Percentiles rank a stretch among this genome's conserved stretches.
These are phyloP conservation scores for Corythucha ciliata DNA, from an alignment of 2,888 invertebrate species.

Conservation along the genomic window DNA sequence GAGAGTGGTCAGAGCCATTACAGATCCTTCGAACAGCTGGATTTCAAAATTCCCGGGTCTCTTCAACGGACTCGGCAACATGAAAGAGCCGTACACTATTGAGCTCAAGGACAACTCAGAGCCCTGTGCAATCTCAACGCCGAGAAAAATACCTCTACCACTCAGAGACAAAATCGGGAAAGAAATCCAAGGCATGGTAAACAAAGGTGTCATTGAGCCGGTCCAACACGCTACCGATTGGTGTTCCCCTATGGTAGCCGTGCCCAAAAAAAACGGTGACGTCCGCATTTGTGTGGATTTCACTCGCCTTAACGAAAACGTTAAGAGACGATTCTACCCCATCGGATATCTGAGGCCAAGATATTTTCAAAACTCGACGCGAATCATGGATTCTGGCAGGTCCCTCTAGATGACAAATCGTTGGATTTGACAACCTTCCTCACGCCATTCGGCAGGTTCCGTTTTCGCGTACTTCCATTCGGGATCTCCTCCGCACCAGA, in stretches of 20 bases:
- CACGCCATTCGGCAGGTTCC: constrained; percentile 33
- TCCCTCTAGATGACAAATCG: constrained; percentile 27
- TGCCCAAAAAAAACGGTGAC: constrained; percentile 7
- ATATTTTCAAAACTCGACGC: constrained; percentile 19
- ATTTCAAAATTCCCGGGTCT: constrained; percentile 7
- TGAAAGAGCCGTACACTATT: constrained; percentile 4
- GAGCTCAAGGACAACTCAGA: constrained; percentile 8
- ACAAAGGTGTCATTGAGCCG: constrained; percentile 6
- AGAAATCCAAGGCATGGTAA: constrained; percentile 10
- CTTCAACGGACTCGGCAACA: constrained; percentile 10
- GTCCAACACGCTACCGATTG: constrained; percentile 17
- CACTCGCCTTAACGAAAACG: constrained; percentile 12
- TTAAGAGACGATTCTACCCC: constrained; percentile 10
- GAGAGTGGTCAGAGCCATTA: too few relatives aligned
- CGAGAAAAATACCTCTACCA: not conserved
- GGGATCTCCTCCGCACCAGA: constrained; percentile 30
- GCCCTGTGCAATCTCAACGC: constrained; percentile 10
- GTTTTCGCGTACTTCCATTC: constrained; percentile 34
- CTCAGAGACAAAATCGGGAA: constrained; percentile 3
- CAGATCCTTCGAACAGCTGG: not conserved
- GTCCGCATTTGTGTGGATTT: constrained; percentile 21
- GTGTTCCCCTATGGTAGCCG: constrained; percentile 19
- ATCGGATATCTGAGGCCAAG: constrained; percentile 14
- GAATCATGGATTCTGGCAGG: constrained; percentile 20
- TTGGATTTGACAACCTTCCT: constrained; percentile 31